Percentiles rank a stretch among this genome's conserved stretches.
These are phyloP conservation scores for Drosophila formosana DNA, from an alignment of 2,888 invertebrate genomes.

Conservation along the genomic window DNA sequence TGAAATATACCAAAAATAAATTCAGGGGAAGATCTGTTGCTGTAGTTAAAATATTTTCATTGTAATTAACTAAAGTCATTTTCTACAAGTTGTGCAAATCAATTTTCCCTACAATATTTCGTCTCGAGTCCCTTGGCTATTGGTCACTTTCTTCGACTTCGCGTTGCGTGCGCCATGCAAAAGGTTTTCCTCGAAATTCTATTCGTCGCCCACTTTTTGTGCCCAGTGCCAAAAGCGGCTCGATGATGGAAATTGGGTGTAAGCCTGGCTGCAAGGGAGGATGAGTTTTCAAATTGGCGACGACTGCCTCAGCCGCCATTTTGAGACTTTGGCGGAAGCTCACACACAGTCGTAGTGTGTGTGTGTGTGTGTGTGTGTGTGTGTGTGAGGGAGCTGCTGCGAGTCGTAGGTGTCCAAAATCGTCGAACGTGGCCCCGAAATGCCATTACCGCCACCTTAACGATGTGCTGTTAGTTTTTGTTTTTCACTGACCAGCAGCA, in stretches of 20 bases:
- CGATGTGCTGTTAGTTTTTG: conserved; percentile 67
- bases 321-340: conserved; percentile 77
- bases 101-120: not conserved
- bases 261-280: conserved; percentile 26
- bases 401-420: conserved; percentile 69
- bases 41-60: not conserved
- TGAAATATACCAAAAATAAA: too few relatives aligned
- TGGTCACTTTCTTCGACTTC: not conserved
- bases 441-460: conserved; percentile 80
- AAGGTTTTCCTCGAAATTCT: conserved; percentile 66
- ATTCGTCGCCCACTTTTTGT: conserved; percentile 65
- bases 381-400: conserved; percentile 15
- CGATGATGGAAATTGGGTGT: conserved; percentile 27
- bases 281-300: conserved; percentile 72
- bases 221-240: conserved; percentile 48
- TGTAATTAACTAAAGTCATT: not conserved
- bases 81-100: not conserved
- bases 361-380: conserved; percentile 11
- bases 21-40: not conserved
- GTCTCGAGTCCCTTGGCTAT: not conserved
- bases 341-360: not conserved
- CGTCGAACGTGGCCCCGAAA: conserved; percentile 74
- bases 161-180: conserved; percentile 31
- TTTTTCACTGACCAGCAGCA: conserved; percentile 58
- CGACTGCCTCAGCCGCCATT: conserved; percentile 68